These are phyloP conservation scores for Ephialtes manifestator DNA, from an alignment of 2,888 invertebrate genomes.

Conservation along the genomic window DNA sequence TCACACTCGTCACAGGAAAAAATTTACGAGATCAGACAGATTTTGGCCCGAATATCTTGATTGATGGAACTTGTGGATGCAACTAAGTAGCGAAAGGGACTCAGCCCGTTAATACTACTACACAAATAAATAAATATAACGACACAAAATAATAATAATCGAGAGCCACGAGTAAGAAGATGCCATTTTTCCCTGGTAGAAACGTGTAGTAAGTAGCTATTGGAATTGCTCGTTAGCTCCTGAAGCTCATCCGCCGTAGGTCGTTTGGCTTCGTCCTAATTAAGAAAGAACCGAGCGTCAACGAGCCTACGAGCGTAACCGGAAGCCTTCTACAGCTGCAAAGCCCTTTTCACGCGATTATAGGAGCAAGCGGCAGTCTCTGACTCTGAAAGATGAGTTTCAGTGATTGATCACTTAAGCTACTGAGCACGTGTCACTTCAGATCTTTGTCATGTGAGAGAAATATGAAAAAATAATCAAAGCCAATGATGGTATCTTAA, in stretches of 20 bases:
- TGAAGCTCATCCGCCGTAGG: slow-evolving; percentile 52
- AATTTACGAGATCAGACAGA: too few species aligned
- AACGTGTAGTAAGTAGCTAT: slow-evolving; percentile 12
- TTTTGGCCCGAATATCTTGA: too few species aligned
- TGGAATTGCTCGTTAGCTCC: slow-evolving; percentile 69
- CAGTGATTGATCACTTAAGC: background rate
- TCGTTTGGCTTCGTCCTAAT: slow-evolving; percentile 63
- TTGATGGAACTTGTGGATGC: too few species aligned
- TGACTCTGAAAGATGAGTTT: background rate
- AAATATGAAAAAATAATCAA: too few species aligned
- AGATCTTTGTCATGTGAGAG: too few species aligned
- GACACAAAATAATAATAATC: background rate
- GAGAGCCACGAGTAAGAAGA: background rate
- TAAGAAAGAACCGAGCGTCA: slow-evolving; percentile 60
- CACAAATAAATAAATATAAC: background rate
- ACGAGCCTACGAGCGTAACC: slow-evolving; percentile 30
- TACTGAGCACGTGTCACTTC: too few species aligned
- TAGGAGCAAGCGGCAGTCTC: background rate
- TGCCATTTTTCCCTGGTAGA: background rate
- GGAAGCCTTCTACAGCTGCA: slow-evolving; percentile 39
- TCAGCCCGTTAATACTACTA: too few species aligned
- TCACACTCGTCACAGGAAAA: too few species aligned
- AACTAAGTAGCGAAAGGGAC: too few species aligned
- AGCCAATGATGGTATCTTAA: too few species aligned
- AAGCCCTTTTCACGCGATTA: slow-evolving; percentile 15